Percentiles rank a stretch among this genome's conserved stretches.
These are phyloP conservation scores for Eupithecia pulchellata DNA, from an alignment of 2,888 invertebrate species.

Conservation along the genomic window DNA sequence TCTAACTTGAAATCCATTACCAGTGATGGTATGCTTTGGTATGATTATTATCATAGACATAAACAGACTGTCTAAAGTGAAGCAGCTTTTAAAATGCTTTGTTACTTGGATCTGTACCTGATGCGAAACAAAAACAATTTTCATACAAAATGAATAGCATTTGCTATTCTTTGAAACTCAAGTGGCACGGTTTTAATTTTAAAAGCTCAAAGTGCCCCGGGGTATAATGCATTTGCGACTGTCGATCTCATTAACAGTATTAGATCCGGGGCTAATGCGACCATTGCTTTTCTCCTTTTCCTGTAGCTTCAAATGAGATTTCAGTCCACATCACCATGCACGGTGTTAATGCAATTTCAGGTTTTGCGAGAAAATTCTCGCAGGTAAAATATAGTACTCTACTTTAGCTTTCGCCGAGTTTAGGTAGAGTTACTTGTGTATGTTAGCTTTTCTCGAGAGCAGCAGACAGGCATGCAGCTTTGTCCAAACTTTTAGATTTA, in stretches of 20 bases:
- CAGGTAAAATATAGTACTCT: conserved; percentile 7
- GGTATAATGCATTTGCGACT: conserved; percentile 15
- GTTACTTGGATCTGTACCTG: neutral
- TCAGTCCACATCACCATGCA: neutral
- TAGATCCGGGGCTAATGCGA: conserved; percentile 27
- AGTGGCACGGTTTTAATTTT: conserved; percentile 15
- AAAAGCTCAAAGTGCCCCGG: conserved; percentile 6
- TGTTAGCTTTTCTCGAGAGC: neutral
- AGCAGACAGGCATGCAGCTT: neutral
- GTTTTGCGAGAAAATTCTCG: neutral
- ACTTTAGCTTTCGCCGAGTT: too few species aligned
- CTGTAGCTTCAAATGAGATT: conserved; percentile 22
- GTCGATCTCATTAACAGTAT: conserved; percentile 39
- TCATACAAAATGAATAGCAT: conserved; percentile 13
- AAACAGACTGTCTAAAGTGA: neutral
- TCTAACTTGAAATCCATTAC: too few species aligned
- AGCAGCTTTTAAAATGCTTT: neutral
- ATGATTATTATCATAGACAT: too few species aligned
- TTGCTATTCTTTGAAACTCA: conserved; percentile 22
- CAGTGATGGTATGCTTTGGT: too few species aligned
- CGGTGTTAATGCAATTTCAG: neutral
- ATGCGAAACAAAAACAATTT: neutral
- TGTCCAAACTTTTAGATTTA: conserved; percentile 13
- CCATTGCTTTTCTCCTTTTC: conserved; percentile 21
- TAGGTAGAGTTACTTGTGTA: neutral